Base-by-base conservation (phyloP, 2,113 vertebrate genomes). In the Lagopus leucura region DNA sequence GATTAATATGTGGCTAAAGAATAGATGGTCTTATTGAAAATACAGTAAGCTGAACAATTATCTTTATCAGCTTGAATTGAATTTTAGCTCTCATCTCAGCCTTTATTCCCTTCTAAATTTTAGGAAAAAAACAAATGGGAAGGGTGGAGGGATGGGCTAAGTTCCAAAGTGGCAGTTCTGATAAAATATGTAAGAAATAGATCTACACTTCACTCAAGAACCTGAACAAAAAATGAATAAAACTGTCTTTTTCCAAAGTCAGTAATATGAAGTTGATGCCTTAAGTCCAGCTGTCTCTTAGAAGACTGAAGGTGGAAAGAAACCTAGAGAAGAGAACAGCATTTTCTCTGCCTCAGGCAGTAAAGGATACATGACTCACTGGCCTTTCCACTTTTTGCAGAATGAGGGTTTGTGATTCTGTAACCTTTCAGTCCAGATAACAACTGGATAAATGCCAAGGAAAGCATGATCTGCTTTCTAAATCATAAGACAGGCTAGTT, bases 401-500 rank as follows among this genome's bases (percentile, higher is more conserved):
- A 94, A 45, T 66, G 64, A 84, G 63, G 36, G n/a, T 93, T 17
- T 69, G 61, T 89, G n/a, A 85, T 96, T 93, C 58, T 40, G 42
- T 89, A 96, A 93, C 85, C 64, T 94, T 95, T 94, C 66, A 28
- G 48, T 93, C 75, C 70, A 94, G 91, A 90, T 71, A 96, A 86
- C 79, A 88, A 85, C 79, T 90, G 83, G 42, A 82, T 83, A 94
- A 94, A 94, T 90, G 81, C 86, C 82, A 87, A 92, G 16, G 57
- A 91, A 93, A 58, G 74, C 93, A 92, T 95, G 91, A 93, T 88
- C 65, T 92, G 76, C 30, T 96, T 95, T 96, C 94, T 92, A 93
- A 90, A 90, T 95, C 54, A 91, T 88, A 6, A 4, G 71, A 75
- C 38, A 88, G 64, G 11, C 38, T 89, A 45, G 72, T 83, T 72